Evolutionary conservation across 2,888 invertebrate genomes (phyloP).

Genomic region (Diogma glabrata): DNA sequence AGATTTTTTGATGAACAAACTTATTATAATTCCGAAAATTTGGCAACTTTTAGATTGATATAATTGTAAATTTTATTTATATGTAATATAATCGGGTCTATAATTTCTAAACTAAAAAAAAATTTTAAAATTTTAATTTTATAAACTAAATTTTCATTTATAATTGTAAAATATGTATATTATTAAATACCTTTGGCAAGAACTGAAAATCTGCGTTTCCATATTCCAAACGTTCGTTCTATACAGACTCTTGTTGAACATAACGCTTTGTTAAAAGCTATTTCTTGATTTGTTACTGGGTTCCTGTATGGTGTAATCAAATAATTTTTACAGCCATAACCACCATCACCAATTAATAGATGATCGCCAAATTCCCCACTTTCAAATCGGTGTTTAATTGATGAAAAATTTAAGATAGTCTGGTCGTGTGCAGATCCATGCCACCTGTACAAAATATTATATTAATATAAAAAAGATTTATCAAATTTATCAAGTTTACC

Average conservation of each 20-base stretch:
- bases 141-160: no score
- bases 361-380: slow-evolving; percentile 13
- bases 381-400: slow-evolving; percentile 14
- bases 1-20: no score
- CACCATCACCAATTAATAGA: slow-evolving; percentile 15
- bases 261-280: neutral
- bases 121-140: no score
- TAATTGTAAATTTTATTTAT: no score
- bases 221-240: slow-evolving; percentile 21
- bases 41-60: no score
- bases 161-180: neutral
- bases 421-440: slow-evolving; percentile 24
- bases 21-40: no score
- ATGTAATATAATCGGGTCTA: no score
- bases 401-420: slow-evolving; percentile 21
- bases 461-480: neutral
- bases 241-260: slow-evolving; percentile 17
- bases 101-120: no score
- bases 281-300: slow-evolving; percentile 9
- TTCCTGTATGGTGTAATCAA: slow-evolving; percentile 15
- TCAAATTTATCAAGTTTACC: neutral
- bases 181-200: slow-evolving; percentile 12
- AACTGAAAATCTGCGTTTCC: slow-evolving; percentile 22
- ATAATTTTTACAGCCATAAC: slow-evolving; percentile 15
- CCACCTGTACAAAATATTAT: slow-evolving; percentile 18